Evolutionary conservation across 2,888 invertebrate genomes (phyloP).

Genomic region (Caenorhabditis wallacei): DNA sequence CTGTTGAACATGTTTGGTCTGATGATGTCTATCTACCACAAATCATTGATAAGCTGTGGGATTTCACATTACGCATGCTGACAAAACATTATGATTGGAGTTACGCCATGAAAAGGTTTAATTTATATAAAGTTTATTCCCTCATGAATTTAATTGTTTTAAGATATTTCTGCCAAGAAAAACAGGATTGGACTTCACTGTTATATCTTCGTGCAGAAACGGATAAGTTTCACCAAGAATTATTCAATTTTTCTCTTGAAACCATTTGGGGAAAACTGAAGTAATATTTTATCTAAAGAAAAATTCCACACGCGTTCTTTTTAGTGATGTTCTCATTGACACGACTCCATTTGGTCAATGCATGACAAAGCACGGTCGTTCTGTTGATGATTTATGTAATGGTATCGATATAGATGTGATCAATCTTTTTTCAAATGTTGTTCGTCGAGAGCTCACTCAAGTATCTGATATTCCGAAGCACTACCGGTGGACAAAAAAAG

Average conservation of each 20-base stretch:
- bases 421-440: slow-evolving; percentile 24
- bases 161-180: slow-evolving; percentile 40
- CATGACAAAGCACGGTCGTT: slow-evolving; percentile 62
- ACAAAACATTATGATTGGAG: slow-evolving; percentile 87
- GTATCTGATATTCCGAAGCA: slow-evolving; percentile 92
- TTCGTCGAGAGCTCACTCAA: slow-evolving; percentile 65
- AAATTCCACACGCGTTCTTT: no score
- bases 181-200: slow-evolving; percentile 41
- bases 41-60: slow-evolving; percentile 90
- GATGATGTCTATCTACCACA: slow-evolving; percentile 90
- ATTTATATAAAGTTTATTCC: neutral
- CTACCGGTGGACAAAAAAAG: slow-evolving; percentile 82
- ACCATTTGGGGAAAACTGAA: slow-evolving; percentile 69
- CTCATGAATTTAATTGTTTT: neutral
- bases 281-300: slow-evolving; percentile 44
- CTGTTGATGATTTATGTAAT: slow-evolving; percentile 50
- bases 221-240: slow-evolving; percentile 44
- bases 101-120: slow-evolving; percentile 57
- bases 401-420: slow-evolving; percentile 56
- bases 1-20: slow-evolving; percentile 86
- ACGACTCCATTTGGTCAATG: slow-evolving; percentile 76
- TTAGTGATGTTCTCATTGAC: slow-evolving; percentile 73
- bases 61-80: slow-evolving; percentile 91
- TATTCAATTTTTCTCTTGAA: slow-evolving; percentile 71
- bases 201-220: slow-evolving; percentile 48